Evolutionary conservation across 2,888 invertebrate species (phyloP), one percentile per base, ranked within the genome.

Genomic region (Antitype chi): DNA sequence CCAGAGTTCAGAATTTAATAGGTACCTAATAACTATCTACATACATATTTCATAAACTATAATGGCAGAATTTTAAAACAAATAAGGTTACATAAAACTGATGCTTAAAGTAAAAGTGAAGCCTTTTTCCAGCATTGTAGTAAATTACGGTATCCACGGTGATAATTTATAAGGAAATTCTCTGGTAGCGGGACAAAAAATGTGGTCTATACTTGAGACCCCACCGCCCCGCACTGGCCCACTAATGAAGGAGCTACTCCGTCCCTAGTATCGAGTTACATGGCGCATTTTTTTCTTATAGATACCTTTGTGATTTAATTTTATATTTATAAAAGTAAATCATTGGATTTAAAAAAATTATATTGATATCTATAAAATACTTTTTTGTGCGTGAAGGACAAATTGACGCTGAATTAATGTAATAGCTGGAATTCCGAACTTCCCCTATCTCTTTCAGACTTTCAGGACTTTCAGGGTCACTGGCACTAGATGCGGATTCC

Each of bases 241-340:
- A 91, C 93, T 95, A 95, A 95, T 95, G 95, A 95, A 95, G 93
- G 94, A 93, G 94, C 94, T 93, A 94, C 93, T 93, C 89, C 90
- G 88, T 87, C 80, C 66, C 52, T 81, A 74, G 78, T 52, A 66
- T 80, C 70, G 89, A 84, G 64, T 91, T 91, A 93, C 92, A 94
- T 93, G 93, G 66, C 70, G 88, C 80, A 52, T 52, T 64, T 81
- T 78, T 69, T 69, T 68, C 11, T 28, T 25, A 25, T 25, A 43
- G 5, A 0, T 49, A 38, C 4, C 3, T 23, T 43, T 72, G 28
- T 43, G 43, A 64, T 23, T 64, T 25, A 9, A 32, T 64, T 57
- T 43, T 17, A 23, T 43, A 43, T 76, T 69, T 59, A 9, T 15
- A 60, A 47, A 28, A 77, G 11, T 23, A 13, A n/a, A 60, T n/a